These are phyloP conservation scores for Oryctes rhinoceros DNA, from an alignment of 1,140 invertebrate genomes.

Conservation along the genomic window DNA sequence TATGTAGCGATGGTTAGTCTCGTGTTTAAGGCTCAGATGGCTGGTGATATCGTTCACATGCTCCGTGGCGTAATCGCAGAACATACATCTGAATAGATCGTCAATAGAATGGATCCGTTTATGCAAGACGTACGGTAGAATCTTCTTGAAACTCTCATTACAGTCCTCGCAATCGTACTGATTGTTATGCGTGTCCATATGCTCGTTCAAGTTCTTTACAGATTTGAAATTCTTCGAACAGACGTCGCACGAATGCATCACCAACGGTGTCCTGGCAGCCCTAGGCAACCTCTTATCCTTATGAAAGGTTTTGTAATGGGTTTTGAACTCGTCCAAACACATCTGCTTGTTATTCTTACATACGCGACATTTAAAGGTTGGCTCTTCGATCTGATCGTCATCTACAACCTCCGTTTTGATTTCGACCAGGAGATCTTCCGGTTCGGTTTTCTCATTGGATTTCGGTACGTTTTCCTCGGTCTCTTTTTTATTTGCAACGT, in stretches of 20 bases:
- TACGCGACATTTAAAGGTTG: constrained; percentile 38
- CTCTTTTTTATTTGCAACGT: not conserved
- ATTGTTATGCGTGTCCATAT: constrained; percentile 64
- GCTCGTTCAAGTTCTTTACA: constrained; percentile 64
- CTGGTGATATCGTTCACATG: constrained; percentile 53
- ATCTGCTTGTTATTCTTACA: constrained; percentile 36
- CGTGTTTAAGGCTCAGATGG: constrained; percentile 53
- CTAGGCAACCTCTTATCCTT: constrained; percentile 44
- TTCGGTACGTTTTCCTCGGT: not conserved
- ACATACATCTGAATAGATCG: constrained; percentile 62
- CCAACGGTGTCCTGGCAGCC: constrained; percentile 57
- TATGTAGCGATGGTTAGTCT: constrained; percentile 52
- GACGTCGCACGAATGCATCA: constrained; percentile 59
- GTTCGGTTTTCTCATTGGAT: not conserved
- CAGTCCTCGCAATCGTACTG: constrained; percentile 54
- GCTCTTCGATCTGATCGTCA: not conserved
- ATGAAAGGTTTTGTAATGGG: constrained; percentile 44
- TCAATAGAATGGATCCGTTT: constrained; percentile 62
- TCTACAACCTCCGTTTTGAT: constrained; percentile 4
- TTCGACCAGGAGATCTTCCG: not conserved
- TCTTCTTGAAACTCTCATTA: constrained; percentile 47
- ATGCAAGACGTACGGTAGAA: constrained; percentile 55
- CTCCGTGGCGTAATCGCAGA: constrained; percentile 60
- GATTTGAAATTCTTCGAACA: constrained; percentile 67
- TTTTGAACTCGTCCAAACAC: constrained; percentile 36